Conservation (phyloP, 1,140 invertebrate genomes). For the Copidosoma floridanum region DNA sequence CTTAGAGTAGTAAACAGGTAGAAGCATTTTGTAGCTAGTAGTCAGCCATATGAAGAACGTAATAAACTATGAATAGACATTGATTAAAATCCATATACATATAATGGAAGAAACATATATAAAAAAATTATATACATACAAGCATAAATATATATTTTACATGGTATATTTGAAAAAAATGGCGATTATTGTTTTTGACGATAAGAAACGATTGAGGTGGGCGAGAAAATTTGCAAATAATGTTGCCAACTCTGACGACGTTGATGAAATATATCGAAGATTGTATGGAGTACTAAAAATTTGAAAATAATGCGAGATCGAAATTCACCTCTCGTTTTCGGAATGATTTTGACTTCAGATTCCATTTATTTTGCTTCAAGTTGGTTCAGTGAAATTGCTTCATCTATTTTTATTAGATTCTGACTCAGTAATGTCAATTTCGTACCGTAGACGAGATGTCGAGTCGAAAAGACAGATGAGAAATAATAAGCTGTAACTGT, state of each 20-base stretch:
- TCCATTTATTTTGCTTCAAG: neutral
- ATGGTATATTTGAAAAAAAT: slow-evolving; percentile 44
- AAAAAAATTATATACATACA: slow-evolving; percentile 37
- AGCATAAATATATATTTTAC: slow-evolving; percentile 41
- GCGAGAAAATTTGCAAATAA: slow-evolving; percentile 23
- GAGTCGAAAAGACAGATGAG: slow-evolving; percentile 8
- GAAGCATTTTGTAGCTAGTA: slow-evolving; percentile 51
- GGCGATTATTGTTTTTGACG: slow-evolving; percentile 37
- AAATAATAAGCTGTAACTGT: slow-evolving; percentile 54
- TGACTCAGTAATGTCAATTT: neutral
- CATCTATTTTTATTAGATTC: too few relatives aligned
- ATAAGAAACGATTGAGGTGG: slow-evolving; percentile 29
- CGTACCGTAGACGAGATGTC: slow-evolving; percentile 4
- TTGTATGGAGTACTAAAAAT: too few relatives aligned
- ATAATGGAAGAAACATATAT: slow-evolving; percentile 37
- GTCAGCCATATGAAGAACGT: slow-evolving; percentile 50
- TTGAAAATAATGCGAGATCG: slow-evolving; percentile 24
- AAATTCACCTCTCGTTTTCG: slow-evolving; percentile 10
- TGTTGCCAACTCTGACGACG: slow-evolving; percentile 30
- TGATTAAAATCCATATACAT: slow-evolving; percentile 40
- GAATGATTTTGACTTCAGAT: neutral
- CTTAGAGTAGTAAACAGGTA: slow-evolving; percentile 40
- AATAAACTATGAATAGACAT: slow-evolving; percentile 48
- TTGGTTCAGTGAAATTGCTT: too few relatives aligned
- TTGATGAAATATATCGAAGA: too few relatives aligned